These are phyloP conservation scores for Meliscaeva auricollis DNA, from an alignment of 2,888 invertebrate species.

Conservation along the genomic window DNA sequence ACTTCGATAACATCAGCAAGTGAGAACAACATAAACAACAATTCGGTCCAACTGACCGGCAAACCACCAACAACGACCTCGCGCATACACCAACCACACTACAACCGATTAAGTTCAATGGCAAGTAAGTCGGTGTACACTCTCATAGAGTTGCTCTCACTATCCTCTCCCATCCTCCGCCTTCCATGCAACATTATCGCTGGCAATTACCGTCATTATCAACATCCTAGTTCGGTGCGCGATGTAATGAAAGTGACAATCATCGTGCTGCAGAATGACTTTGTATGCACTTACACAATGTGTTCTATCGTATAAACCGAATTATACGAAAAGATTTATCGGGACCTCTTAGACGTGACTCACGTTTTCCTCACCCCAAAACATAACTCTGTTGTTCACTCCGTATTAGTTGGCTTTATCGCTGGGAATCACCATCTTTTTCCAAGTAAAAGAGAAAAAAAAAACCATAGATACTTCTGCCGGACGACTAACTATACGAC, in stretches of 20 bases:
- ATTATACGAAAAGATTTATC: constrained; percentile 61
- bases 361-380: constrained; percentile 64
- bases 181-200: constrained; percentile 26
- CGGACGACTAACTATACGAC: background rate
- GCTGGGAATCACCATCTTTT: constrained; percentile 39
- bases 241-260: constrained; percentile 74
- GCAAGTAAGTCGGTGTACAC: constrained; percentile 33
- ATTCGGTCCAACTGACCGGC: constrained; percentile 35
- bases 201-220: constrained; percentile 68
- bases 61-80: constrained; percentile 21
- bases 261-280: constrained; percentile 56
- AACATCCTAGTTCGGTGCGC: constrained; percentile 63
- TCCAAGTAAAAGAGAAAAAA: background rate
- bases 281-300: constrained; percentile 50
- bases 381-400: constrained; percentile 26
- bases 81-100: background rate
- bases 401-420: constrained; percentile 13
- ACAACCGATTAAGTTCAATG: constrained; percentile 56
- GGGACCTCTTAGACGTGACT: constrained; percentile 65
- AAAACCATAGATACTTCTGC: background rate
- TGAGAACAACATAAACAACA: constrained; percentile 62
- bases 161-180: background rate
- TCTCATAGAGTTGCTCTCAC: background rate
- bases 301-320: constrained; percentile 1
- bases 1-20: constrained; percentile 55